Conservation (phyloP, 2,113 vertebrate genomes). For the Paralichthys olivaceus region DNA sequence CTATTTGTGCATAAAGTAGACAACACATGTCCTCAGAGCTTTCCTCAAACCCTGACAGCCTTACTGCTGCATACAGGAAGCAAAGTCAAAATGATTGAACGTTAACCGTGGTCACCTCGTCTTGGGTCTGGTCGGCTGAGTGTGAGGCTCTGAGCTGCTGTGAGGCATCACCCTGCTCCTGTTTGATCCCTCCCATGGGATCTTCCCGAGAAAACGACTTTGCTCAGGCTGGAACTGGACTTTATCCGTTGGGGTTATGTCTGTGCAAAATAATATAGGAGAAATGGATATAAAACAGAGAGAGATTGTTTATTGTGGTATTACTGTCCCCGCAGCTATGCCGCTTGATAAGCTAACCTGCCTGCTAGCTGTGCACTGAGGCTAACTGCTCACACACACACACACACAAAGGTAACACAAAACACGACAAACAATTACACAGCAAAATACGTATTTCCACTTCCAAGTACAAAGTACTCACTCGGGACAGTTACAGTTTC, state of each 20-base stretch:
- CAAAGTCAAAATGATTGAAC: background rate
- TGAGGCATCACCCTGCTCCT: slow-evolving; percentile 81
- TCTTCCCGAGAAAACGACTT: background rate
- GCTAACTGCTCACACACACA: slow-evolving; percentile 37
- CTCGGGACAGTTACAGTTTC: fast-evolving
- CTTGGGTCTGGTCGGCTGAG: slow-evolving; percentile 75
- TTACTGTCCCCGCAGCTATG: background rate
- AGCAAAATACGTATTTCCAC: background rate
- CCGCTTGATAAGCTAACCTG: slow-evolving; percentile 38
- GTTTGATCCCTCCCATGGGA: slow-evolving; percentile 84
- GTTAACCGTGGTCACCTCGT: slow-evolving; percentile 70
- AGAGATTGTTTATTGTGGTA: background rate
- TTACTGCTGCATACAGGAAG: no score
- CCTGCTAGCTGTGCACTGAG: slow-evolving; percentile 48
- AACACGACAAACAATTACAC: background rate
- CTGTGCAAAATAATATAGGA: background rate
- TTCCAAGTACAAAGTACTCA: background rate
- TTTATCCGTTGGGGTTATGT: background rate
- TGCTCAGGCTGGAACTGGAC: background rate
- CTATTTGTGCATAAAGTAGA: no score
- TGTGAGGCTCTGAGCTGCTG: slow-evolving; percentile 72
- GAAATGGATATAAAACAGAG: background rate
- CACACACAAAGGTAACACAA: slow-evolving; percentile 10
- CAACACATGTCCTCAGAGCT: no score
- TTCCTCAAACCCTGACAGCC: no score